phyloP scores from a whole-genome alignment of 1,140 invertebrate genomes.

The Drosophila pseudoananassae region DNA sequence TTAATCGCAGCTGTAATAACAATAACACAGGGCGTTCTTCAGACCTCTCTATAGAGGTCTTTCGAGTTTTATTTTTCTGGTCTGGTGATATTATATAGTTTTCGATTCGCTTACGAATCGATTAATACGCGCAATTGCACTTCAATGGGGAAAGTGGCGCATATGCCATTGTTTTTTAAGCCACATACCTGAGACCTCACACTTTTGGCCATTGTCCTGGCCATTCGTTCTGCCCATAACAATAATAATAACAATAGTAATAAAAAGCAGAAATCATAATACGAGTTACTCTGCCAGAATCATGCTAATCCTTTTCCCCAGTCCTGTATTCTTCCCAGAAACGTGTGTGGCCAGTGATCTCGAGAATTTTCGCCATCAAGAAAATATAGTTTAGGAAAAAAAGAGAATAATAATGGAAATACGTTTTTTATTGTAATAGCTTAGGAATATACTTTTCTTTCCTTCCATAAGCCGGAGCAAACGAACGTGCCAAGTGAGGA shows the following conservation, averaged over 20 bases:
- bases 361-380: constrained; percentile 49
- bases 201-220: constrained; percentile 63
- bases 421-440: constrained; percentile 76
- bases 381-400: background rate
- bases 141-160: constrained; percentile 72
- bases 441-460: constrained; percentile 3
- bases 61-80: constrained; percentile 48
- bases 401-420: constrained; percentile 40
- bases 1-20: constrained; percentile 81
- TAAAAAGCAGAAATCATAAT: constrained; percentile 7
- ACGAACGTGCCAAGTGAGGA: constrained; percentile 72
- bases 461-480: constrained; percentile 13
- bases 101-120: constrained; percentile 44
- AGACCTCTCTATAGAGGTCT: constrained; percentile 14
- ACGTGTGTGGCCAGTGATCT: constrained; percentile 76
- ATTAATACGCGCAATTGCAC: constrained; percentile 76
- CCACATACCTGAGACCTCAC: constrained; percentile 37
- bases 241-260: constrained; percentile 17
- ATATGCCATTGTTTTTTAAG: constrained; percentile 48
- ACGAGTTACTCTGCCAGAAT: constrained; percentile 9
- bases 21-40: constrained; percentile 33
- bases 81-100: background rate
- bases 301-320: constrained; percentile 70
- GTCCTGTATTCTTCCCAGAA: background rate
- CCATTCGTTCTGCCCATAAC: constrained; percentile 62